A percentile compares a stretch with the other conserved stretches of the same genome.
Conservation (phyloP, 2,113 vertebrate species). For the Physeter macrocephalus region DNA sequence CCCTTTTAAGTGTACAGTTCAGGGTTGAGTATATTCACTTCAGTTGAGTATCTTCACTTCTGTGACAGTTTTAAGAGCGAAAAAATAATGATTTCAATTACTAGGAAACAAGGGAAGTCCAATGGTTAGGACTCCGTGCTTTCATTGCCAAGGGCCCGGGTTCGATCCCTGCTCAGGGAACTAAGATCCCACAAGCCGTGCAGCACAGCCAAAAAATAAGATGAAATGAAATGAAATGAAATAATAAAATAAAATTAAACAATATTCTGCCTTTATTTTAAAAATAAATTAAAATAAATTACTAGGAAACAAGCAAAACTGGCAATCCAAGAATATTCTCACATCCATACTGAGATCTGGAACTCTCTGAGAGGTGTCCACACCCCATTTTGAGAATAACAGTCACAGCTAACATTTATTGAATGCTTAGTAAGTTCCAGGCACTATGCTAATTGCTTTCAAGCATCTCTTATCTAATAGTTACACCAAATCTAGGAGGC, state of each 20-base stretch:
- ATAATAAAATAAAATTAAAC: no score
- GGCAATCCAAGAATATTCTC: not conserved
- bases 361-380: not conserved
- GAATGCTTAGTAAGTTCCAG: not conserved
- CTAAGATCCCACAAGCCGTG: no score
- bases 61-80: not conserved
- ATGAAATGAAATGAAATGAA: no score
- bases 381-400: not conserved
- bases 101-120: not conserved
- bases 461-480: not conserved
- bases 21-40: not conserved
- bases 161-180: no score
- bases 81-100: not conserved
- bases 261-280: no score
- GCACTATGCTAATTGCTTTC: not conserved
- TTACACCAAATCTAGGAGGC: not conserved
- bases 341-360: not conserved
- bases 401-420: not conserved
- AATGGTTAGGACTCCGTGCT: no score
- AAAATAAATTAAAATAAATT: no score
- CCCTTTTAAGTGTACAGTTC: not conserved
- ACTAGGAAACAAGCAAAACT: not conserved
- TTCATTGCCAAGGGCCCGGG: no score
- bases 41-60: not conserved
- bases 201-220: no score